phyloP scores from a whole-genome alignment of 2,797 vertebrate genomes.

The Sebastes dallii region DNA sequence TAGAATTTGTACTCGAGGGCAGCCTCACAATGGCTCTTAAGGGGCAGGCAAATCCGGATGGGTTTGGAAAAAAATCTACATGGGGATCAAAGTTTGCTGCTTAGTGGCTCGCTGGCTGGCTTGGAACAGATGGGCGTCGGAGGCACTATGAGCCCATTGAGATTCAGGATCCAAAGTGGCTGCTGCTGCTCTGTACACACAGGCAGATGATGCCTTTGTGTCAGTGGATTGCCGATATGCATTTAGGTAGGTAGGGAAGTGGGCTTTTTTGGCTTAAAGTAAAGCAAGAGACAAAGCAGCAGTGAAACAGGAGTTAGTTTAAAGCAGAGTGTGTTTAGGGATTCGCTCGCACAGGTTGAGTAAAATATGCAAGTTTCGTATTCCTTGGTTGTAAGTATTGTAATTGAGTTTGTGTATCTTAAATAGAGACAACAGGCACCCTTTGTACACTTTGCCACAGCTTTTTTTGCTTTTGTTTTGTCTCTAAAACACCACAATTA shows the following conservation, averaged over 20 bases:
- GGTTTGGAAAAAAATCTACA: constrained; percentile 84
- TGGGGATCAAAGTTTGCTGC: constrained; percentile 85
- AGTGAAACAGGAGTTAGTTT: constrained; percentile 62
- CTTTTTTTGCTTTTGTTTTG: constrained; percentile 54
- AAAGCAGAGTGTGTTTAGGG: constrained; percentile 46
- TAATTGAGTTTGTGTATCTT: constrained; percentile 74
- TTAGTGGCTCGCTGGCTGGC: constrained; percentile 79
- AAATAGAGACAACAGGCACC: constrained; percentile 68
- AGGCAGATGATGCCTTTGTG: constrained; percentile 82
- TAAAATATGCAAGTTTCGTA: constrained; percentile 62
- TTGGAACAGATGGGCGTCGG: constrained; percentile 87
- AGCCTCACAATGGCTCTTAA: constrained; percentile 80
- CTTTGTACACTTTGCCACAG: constrained; percentile 61
- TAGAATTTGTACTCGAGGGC: constrained; percentile 80
- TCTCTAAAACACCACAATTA: constrained; percentile 63
- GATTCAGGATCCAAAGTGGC: constrained; percentile 86
- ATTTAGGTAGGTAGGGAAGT: constrained; percentile 72
- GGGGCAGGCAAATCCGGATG: constrained; percentile 83
- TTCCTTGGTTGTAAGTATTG: constrained; percentile 61
- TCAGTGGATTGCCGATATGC: constrained; percentile 76
- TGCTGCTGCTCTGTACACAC: constrained; percentile 82
- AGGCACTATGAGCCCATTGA: constrained; percentile 83
- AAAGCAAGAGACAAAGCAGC: constrained; percentile 66
- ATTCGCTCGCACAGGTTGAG: constrained; percentile 62
- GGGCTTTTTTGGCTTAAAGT: constrained; percentile 66